These are phyloP conservation scores for Colaptes auratus DNA, from an alignment of 2,113 vertebrate species.

Conservation along the genomic window DNA sequence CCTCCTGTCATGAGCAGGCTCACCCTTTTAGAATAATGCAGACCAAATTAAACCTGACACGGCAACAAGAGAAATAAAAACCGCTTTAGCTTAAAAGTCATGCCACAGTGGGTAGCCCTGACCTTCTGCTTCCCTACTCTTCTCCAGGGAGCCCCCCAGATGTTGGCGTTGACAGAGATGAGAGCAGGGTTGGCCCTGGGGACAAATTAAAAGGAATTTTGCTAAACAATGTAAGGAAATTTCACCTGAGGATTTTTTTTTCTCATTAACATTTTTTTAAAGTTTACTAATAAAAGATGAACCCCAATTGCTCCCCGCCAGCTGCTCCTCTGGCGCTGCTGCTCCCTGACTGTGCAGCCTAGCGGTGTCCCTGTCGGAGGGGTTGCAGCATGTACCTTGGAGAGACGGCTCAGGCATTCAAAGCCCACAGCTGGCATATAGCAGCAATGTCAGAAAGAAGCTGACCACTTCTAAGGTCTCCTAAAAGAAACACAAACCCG, in stretches of 20 bases:
- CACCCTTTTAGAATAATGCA: slow-evolving; percentile 77
- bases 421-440: slow-evolving; percentile 78
- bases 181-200: slow-evolving; percentile 68
- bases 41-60: slow-evolving; percentile 86
- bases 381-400: not conserved
- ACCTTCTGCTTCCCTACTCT: slow-evolving; percentile 76
- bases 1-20: slow-evolving; percentile 82
- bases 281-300: slow-evolving; percentile 75
- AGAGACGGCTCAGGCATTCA: slow-evolving; percentile 75
- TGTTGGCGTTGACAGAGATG: slow-evolving; percentile 31
- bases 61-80: slow-evolving; percentile 81
- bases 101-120: slow-evolving; percentile 82
- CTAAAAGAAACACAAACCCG: not conserved
- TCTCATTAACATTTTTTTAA: not conserved
- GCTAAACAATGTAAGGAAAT: slow-evolving; percentile 69
- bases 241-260: slow-evolving; percentile 65
- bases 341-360: slow-evolving; percentile 54
- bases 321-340: slow-evolving; percentile 35
- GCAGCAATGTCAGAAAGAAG: slow-evolving; percentile 52
- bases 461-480: not conserved
- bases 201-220: slow-evolving; percentile 82
- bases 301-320: slow-evolving; percentile 44
- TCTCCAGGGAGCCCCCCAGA: slow-evolving; percentile 57
- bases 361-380: slow-evolving; percentile 67
- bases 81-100: slow-evolving; percentile 87